Percentiles rank a stretch among this genome's conserved stretches.
Conservation (phyloP, 2,797 vertebrate genomes). For the Echiichthys vipera region DNA sequence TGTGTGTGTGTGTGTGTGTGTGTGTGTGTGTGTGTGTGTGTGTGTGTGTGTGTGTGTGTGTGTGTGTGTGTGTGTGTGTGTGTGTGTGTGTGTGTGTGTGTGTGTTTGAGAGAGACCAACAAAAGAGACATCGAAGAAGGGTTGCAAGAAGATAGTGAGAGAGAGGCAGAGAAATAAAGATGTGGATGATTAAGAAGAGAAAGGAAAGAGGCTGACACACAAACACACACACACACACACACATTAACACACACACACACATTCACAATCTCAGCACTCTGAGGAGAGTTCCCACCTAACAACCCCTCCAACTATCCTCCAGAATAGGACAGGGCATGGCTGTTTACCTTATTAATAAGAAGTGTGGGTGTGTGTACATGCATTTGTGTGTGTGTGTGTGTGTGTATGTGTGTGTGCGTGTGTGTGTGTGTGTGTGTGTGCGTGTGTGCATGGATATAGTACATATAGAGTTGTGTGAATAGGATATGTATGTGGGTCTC, state of each 20-base stretch:
- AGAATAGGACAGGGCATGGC: no score
- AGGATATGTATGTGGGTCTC: no score
- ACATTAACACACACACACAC: not conserved
- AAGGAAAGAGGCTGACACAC: not conserved
- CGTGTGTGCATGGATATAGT: not conserved
- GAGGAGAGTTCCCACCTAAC: no score
- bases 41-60: conserved; percentile 4
- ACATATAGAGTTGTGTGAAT: not conserved
- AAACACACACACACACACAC: not conserved
- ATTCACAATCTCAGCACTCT: not conserved
- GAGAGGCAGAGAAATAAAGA: conserved; percentile 21
- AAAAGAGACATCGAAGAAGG: not conserved
- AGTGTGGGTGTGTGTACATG: not conserved
- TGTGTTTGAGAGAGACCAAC: not conserved
- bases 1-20: not conserved
- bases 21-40: no score
- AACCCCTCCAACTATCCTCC: no score
- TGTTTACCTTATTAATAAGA: no score
- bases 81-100: not conserved
- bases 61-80: conserved; percentile 4
- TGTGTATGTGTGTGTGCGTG: not conserved
- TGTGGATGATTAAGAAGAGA: conserved; percentile 10
- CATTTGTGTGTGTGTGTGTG: not conserved
- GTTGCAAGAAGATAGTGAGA: not conserved
- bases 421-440: not conserved